These are phyloP conservation scores for Isoperla grammatica DNA, from an alignment of 2,888 invertebrate species.

Conservation along the genomic window DNA sequence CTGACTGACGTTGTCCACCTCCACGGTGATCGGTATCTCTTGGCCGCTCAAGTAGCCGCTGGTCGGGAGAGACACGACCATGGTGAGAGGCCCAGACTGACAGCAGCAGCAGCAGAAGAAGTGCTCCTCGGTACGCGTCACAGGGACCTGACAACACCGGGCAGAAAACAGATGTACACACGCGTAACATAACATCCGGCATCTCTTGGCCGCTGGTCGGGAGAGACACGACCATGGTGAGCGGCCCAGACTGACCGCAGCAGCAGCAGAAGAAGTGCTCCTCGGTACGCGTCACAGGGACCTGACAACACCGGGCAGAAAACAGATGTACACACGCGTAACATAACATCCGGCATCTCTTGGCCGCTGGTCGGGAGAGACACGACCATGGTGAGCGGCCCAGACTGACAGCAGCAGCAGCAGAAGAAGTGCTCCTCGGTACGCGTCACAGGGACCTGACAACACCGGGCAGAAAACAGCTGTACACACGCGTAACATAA, in stretches of 20 bases:
- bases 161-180: background rate
- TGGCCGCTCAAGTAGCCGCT: constrained; percentile 73
- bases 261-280: constrained; percentile 74
- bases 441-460: constrained; percentile 59
- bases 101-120: constrained; percentile 76
- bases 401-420: constrained; percentile 70
- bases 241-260: constrained; percentile 67
- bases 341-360: constrained; percentile 60
- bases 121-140: constrained; percentile 65
- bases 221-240: constrained; percentile 59
- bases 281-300: constrained; percentile 61
- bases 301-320: constrained; percentile 42
- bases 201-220: constrained; percentile 70
- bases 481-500: no score
- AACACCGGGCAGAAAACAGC: background rate
- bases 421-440: constrained; percentile 71
- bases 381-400: constrained; percentile 62
- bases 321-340: background rate
- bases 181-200: no score
- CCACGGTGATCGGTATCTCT: constrained; percentile 60
- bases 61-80: constrained; percentile 62
- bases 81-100: constrained; percentile 61
- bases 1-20: constrained; percentile 62
- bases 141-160: constrained; percentile 50
- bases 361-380: constrained; percentile 68